Base-by-base conservation (phyloP, 2,113 vertebrate genomes). In the Pseudorhombus dupliciocellatus region DNA sequence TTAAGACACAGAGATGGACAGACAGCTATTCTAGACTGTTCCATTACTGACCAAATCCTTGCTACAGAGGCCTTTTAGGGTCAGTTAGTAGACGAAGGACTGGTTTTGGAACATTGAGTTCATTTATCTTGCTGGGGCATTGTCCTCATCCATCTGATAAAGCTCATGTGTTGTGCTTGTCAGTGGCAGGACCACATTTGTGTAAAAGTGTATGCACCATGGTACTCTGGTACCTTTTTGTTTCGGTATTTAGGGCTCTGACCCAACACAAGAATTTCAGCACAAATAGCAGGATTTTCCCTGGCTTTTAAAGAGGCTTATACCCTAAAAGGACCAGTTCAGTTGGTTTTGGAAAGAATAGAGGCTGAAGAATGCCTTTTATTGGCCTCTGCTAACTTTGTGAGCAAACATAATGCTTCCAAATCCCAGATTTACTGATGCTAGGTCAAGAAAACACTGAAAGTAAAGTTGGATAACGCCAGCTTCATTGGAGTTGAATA, bases 251-350 rank as follows among this genome's bases (percentile, higher is more conserved):
- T 9, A 65, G 44, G 37, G 31, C 55, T 18, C 26, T 66, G 48
- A 55, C 61, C 64, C 53, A 74, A 64, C 55, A 54, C 34, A 66
- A 71, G 65, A 61, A 15, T 78, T 69, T 75, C 21, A 40, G 18
- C 16, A 67, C 55, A 53, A 75, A 70, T 31, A 37, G 57, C 62
- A 26, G 62, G 87, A 82, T 89, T 86, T 89, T 73, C 8, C 70
- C 14, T 83, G 58, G 66, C 82, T 85, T 85, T 83, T 76, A 80
- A 87, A 88, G 76, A 84, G 56, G 82, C 80, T 87, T 81, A 87
- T 7, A 12, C 7, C 20, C 37, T 5, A 16, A 22, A 44, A 15
- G 16, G 67, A 60, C 70, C 75, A 79, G 80, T 54, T 75, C 12
- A 62, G 65, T 81, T 72, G 61, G 24, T 76, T 82, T 76, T 74